These are phyloP conservation scores for Melanotus villosus DNA, from an alignment of 2,888 invertebrate species.

Conservation along the genomic window DNA sequence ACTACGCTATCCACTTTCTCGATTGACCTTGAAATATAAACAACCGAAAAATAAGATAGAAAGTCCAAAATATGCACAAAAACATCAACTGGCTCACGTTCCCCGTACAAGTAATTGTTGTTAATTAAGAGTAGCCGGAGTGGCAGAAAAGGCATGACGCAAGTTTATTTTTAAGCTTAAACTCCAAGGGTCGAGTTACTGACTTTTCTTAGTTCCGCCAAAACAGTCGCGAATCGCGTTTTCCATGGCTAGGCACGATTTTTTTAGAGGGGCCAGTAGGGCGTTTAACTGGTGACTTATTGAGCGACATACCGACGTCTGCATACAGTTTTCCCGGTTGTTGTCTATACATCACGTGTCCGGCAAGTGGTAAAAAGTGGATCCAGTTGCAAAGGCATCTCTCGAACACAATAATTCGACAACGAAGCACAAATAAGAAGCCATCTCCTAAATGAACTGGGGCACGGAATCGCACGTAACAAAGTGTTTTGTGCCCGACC, in stretches of 20 bases:
- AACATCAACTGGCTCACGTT: slow-evolving; percentile 1
- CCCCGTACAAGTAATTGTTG: neutral
- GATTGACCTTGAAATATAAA: slow-evolving; percentile 57
- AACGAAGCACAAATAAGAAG: slow-evolving; percentile 53
- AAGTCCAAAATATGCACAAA: slow-evolving; percentile 45
- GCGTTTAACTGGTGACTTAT: slow-evolving; percentile 40
- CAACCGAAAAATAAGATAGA: slow-evolving; percentile 49
- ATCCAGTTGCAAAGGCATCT: slow-evolving; percentile 27
- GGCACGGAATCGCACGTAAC: slow-evolving; percentile 44
- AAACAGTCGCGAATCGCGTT: neutral
- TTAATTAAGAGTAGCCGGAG: neutral
- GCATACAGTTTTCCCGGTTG: slow-evolving; percentile 24
- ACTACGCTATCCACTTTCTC: slow-evolving; percentile 56
- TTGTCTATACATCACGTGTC: slow-evolving; percentile 50
- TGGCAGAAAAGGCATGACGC: slow-evolving; percentile 10
- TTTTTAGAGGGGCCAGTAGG: too few species aligned
- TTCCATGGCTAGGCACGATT: neutral
- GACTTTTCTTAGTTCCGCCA: neutral
- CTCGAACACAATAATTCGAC: slow-evolving; percentile 47
- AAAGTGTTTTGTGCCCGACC: slow-evolving; percentile 46
- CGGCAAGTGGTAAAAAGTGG: slow-evolving; percentile 51
- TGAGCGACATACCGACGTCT: slow-evolving; percentile 26
- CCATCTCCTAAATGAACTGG: slow-evolving; percentile 54
- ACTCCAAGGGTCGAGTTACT: slow-evolving; percentile 13
- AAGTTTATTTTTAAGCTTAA: slow-evolving; percentile 17